These are phyloP conservation scores for Zygaena filipendulae DNA, from an alignment of 2,888 invertebrate genomes.

Conservation along the genomic window DNA sequence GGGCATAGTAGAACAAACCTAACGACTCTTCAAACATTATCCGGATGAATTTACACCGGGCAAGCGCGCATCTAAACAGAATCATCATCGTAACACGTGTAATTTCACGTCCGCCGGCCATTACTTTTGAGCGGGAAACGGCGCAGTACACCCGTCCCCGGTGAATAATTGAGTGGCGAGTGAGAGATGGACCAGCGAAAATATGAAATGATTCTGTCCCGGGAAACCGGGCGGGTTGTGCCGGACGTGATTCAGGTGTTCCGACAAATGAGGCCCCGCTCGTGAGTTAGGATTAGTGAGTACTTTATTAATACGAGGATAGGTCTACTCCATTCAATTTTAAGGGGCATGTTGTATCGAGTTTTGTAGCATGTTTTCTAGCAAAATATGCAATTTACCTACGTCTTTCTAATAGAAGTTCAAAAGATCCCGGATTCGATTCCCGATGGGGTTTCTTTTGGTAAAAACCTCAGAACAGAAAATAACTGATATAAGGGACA, in stretches of 20 bases:
- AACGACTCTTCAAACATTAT: slow-evolving; percentile 47
- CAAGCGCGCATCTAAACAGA: slow-evolving; percentile 40
- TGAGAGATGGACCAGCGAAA: slow-evolving; percentile 54
- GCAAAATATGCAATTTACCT: too few species aligned
- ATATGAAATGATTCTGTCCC: slow-evolving; percentile 57
- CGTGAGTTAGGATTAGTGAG: slow-evolving; percentile 6
- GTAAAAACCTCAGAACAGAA: too few species aligned
- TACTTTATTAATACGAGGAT: too few species aligned
- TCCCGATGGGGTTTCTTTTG: too few species aligned
- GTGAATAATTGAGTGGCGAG: slow-evolving; percentile 55
- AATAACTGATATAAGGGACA: too few species aligned
- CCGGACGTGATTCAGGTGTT: slow-evolving; percentile 22
- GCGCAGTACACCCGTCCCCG: slow-evolving; percentile 23
- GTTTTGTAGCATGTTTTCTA: too few species aligned
- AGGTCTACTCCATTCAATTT: too few species aligned
- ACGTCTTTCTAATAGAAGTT: too few species aligned
- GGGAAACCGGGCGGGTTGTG: slow-evolving; percentile 27
- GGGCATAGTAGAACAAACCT: too few species aligned
- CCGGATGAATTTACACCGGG: slow-evolving; percentile 22
- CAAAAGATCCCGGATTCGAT: too few species aligned
- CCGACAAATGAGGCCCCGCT: slow-evolving; percentile 31
- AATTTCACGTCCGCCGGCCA: slow-evolving; percentile 54
- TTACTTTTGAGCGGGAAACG: slow-evolving; percentile 46
- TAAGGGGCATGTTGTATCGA: too few species aligned
- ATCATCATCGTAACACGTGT: slow-evolving; percentile 61